Conservation (phyloP, 2,113 vertebrate genomes). For the Oostethus manadensis region DNA sequence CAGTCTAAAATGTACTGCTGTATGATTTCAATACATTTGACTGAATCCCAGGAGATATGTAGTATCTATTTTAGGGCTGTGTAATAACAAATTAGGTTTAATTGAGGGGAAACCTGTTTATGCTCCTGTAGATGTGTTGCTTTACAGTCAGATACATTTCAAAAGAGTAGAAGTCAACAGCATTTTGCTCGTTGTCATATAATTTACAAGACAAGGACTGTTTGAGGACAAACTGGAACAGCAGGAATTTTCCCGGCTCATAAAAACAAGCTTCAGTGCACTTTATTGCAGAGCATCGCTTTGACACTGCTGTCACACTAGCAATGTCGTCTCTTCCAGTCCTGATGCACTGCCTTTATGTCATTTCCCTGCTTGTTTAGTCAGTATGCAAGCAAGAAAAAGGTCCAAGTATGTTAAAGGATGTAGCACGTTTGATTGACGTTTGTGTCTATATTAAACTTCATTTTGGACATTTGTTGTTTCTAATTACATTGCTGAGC, state of each 20-base stretch:
- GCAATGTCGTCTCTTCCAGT: constrained; percentile 30
- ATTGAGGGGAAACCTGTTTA: constrained; percentile 24
- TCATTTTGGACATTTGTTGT: too few relatives aligned
- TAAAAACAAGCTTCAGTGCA: constrained; percentile 56
- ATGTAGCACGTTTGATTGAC: background rate
- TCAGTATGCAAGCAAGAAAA: background rate
- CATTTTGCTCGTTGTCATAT: constrained; percentile 2
- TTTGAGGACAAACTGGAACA: constrained; percentile 49
- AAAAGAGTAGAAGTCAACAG: constrained; percentile 19
- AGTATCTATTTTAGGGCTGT: constrained; percentile 25
- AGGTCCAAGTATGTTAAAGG: background rate
- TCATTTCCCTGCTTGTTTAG: background rate
- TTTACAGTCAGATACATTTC: constrained; percentile 21
- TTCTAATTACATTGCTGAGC: too few relatives aligned
- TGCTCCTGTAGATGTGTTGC: constrained; percentile 27
- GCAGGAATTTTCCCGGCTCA: constrained; percentile 47
- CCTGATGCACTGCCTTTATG: constrained; percentile 8
- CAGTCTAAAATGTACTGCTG: constrained; percentile 1
- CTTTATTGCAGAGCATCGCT: constrained; percentile 48
- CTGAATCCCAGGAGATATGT: constrained; percentile 1
- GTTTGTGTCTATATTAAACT: background rate
- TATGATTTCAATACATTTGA: constrained; percentile 15
- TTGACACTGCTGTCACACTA: constrained; percentile 29
- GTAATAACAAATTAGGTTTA: constrained; percentile 40
- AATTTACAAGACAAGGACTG: constrained; percentile 34